Evolutionary conservation across 2,797 vertebrate species (phyloP), one percentile per base, ranked within the genome.

Genomic region (Catharus ustulatus): DNA sequence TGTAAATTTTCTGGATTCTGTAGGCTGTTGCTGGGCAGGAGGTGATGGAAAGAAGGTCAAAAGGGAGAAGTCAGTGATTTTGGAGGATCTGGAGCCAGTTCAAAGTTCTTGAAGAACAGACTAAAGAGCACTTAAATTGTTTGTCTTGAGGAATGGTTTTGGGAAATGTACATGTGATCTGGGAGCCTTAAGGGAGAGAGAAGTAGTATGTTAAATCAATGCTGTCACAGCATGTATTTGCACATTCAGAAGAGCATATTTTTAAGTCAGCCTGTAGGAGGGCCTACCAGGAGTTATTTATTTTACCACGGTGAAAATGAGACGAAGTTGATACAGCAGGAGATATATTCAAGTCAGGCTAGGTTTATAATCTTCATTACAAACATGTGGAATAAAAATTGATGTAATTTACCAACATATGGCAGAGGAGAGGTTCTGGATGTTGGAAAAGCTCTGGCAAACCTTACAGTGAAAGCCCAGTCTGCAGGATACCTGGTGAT

Each of bases 81-180:
- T 51, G n/a, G 18, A 88, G 43, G 10, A 66, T 13, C 13, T 34
- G 51, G 4, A 5, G 14, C 38, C 21, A 32, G 5, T 36, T 46
- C 34, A 46, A 69, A 80, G 15, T 29, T 74, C 42, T 62, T 62
- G 21, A 84, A 74, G 27, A 69, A 74, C 2, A 29, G 22, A 7
- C 38, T 87, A 7, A 77, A 48, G 7, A 79, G 80, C 11, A 46
- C 62, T 55, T 59, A 34, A 62, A 32, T 45, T 1, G 0, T 55
- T 83, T 40, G 4, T 73, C 27, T 75, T 43, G 4, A 4, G 18
- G 24, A 2, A 2, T 77, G 24, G 19, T 40, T 84, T 93, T 34
- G 2, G 9, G 30, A 6, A 19, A 30, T 71, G 78, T 61, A 14
- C 11, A 1, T 51, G 38, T 9, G n/a, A 0, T 6, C 29, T 38